phyloP scores from a whole-genome alignment of 2,888 invertebrate genomes.

The Drosophila melanosoma region DNA sequence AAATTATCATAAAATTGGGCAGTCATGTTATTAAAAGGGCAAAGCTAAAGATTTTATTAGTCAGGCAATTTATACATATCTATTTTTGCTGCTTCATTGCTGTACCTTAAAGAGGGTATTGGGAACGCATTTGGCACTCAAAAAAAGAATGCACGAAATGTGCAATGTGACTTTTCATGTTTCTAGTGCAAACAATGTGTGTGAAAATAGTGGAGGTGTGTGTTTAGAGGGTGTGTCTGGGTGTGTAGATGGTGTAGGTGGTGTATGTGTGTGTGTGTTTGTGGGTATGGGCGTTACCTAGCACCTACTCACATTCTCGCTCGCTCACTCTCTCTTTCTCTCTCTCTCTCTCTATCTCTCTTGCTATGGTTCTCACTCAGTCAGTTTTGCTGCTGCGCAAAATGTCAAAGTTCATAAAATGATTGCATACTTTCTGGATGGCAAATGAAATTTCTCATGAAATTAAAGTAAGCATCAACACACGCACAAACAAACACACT shows the following conservation, averaged over 20 bases:
- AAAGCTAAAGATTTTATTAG: not conserved
- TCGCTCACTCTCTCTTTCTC: not conserved
- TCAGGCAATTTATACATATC: not conserved
- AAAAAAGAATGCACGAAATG: slow-evolving; percentile 46
- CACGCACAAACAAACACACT: slow-evolving; percentile 24
- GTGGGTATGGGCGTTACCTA: slow-evolving; percentile 25
- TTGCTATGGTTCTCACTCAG: slow-evolving; percentile 1
- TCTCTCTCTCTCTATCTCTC: not conserved
- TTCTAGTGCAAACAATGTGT: slow-evolving; percentile 37
- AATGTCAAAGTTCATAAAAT: slow-evolving; percentile 65
- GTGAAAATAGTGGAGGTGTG: slow-evolving; percentile 19
- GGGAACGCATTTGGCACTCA: slow-evolving; percentile 17
- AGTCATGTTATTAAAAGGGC: not conserved
- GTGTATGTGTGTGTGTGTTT: slow-evolving; percentile 28
- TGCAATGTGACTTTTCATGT: slow-evolving; percentile 53
- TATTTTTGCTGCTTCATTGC: not conserved
- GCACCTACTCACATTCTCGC: not conserved
- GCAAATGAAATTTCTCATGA: slow-evolving; percentile 56
- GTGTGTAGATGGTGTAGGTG: slow-evolving; percentile 13
- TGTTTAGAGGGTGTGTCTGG: slow-evolving; percentile 12
- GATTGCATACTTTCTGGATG: slow-evolving; percentile 65
- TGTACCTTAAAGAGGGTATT: not conserved
- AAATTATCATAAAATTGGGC: not conserved
- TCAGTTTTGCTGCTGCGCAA: slow-evolving; percentile 29
- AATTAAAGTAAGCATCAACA: slow-evolving; percentile 55